Evolutionary conservation across 2,113 vertebrate genomes (phyloP), one percentile per base, ranked within the genome.

Genomic region (Eurystomus gularis): DNA sequence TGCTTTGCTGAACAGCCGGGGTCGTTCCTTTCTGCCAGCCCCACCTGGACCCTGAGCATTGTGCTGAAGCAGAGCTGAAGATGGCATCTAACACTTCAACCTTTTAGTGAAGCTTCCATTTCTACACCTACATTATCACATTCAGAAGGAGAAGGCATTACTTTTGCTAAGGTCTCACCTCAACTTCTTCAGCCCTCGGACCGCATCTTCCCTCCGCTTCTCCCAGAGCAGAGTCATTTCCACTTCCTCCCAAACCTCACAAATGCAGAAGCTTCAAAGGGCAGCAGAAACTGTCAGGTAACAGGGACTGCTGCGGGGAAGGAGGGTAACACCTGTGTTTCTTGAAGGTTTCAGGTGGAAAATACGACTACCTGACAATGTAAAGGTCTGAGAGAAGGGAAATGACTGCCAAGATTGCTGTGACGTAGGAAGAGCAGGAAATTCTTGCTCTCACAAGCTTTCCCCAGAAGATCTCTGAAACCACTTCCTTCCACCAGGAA

Each of bases 1-100:
- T 0, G 0, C 49, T 23, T 23, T 1, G 1, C 54, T 48, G 29
- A 42, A 51, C 2, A 35, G 15, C 20, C 7, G 7, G 17, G 26
- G 13, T 40, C 25, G 7, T 25, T 33, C 21, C n/a, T 28, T 64
- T 35, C 75, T 33, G 44, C 26, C 75, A 85, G 70, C n/a, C 39
- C 51, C 26, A 58, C 15, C 17, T 2, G 19, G 39, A 73, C 26
- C 17, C 46, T 19, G 21, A 57, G 31, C 2, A 0, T 2, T 62
- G 10, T 5, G 71, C n/a, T 29, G 46, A 91, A 80, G 76, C n/a
- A 52, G 21, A 51, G 20, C 10, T 13, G 17, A 71, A 76, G 31
- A 70, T 9, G 20, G 15, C 42, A 42, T 15, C 42, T 42, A 42
- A 42, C 42, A 42, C 42, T 42, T 42, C 42, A 42, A 11, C 25